Base-by-base conservation (phyloP, 2,797 vertebrate genomes). In the Acestrorhynchus altus region DNA sequence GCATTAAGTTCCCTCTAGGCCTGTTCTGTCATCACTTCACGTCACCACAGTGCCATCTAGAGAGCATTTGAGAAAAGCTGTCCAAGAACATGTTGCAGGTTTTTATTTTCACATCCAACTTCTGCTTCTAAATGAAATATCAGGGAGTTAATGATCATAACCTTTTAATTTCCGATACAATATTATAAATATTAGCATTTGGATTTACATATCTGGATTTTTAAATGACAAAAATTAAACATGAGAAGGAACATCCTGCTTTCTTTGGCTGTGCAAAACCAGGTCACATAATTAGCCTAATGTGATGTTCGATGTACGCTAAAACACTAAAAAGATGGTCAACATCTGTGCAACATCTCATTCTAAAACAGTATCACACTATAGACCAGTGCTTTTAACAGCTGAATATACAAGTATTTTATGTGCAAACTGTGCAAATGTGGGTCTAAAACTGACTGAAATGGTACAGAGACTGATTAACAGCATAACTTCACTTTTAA, bases 351-450 rank as follows among this genome's bases (percentile, higher is more conserved):
- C 10, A 5, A 56, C 56, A 52, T 8, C 7, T 5, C 15, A 59
- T 15, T 28, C 56, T 39, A 39, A 35, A 35, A 63, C 31, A 40
- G 60, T 39, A 20, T 31, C 4, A 39, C 13, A 13, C 9, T 59
- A 15, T 61, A 61, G 28, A 31, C 28, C 20, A 61, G 15, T 8
- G 35, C 24, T 22, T 64, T 20, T 4, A 44, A 54, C 24, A 40
- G 47, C 31, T 74, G 28, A 16, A 51, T 28, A 47, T 3, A 28
- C 0, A 8, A 18, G 22, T 18, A 39, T 12, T 18, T 40, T 16
- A 1, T 46, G 74, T 76, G 74, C 74, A 76, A 76, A 57, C 42
- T 18, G 46, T 65, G 47, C 73, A 44, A 42, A 9, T 31, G 8
- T 11, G 51, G 20, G 35, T 64, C 13, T 64, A 22, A 39, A 61